A percentile compares a stretch with the other conserved stretches of the same genome.
These are phyloP conservation scores for Oxytorus armatus DNA, from an alignment of 2,888 invertebrate genomes.

Conservation along the genomic window DNA sequence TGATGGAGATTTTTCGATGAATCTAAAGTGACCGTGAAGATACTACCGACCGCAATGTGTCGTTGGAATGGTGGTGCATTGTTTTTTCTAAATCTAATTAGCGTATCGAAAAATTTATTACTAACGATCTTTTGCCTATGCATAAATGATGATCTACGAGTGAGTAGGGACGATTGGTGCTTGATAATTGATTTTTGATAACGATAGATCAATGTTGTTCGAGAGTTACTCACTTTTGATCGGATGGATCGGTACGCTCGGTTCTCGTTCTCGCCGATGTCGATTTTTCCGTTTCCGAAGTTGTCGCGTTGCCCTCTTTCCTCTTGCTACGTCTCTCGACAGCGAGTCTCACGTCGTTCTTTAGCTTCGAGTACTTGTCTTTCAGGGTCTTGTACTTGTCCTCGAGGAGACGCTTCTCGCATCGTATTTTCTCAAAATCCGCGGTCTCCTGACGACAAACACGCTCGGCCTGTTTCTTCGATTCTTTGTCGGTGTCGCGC, in stretches of 20 bases:
- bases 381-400: slow-evolving; percentile 93
- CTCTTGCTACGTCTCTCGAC: slow-evolving; percentile 90
- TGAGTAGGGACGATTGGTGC: background rate
- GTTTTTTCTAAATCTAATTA: slow-evolving; percentile 14
- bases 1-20: slow-evolving; percentile 62
- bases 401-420: slow-evolving; percentile 89
- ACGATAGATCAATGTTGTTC: slow-evolving; percentile 27
- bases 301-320: slow-evolving; percentile 86
- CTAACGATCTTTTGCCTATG: slow-evolving; percentile 2
- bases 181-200: background rate
- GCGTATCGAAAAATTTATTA: background rate
- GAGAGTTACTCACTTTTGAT: slow-evolving; percentile 82
- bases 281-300: slow-evolving; percentile 92
- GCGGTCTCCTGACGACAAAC: slow-evolving; percentile 79
- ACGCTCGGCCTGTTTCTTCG: slow-evolving; percentile 79
- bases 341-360: slow-evolving; percentile 92
- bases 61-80: slow-evolving; percentile 60
- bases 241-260: slow-evolving; percentile 85
- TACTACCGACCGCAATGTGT: slow-evolving; percentile 68
- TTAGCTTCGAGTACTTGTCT: slow-evolving; percentile 92
- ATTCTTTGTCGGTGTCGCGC: slow-evolving; percentile 86
- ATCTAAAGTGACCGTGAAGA: slow-evolving; percentile 76
- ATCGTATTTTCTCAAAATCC: slow-evolving; percentile 88
- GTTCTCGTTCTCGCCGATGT: slow-evolving; percentile 88
- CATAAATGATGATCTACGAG: background rate